A percentile compares a stretch with the other conserved stretches of the same genome.
phyloP scores from a whole-genome alignment of 2,888 invertebrate species.

The Dolichopus griseipennis region DNA sequence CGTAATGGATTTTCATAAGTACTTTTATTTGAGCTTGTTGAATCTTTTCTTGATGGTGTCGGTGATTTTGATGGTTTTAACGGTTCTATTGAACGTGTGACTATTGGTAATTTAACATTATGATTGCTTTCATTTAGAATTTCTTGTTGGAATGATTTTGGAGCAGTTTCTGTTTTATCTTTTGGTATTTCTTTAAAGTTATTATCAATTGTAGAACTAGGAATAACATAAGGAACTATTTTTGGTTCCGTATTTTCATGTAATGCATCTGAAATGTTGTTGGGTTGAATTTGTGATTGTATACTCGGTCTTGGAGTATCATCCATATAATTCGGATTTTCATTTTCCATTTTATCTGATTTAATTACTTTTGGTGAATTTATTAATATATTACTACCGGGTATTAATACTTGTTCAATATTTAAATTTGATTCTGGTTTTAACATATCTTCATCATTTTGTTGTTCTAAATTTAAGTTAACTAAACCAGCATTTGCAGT shows the following conservation, averaged over 20 bases:
- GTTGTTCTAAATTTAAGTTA: background rate
- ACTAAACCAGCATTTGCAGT: background rate
- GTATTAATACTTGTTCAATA: background rate
- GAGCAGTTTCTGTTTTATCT: too few species aligned
- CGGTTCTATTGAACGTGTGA: background rate
- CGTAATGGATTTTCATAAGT: constrained; percentile 28
- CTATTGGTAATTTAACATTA: background rate
- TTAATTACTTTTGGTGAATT: background rate
- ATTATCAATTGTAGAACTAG: background rate
- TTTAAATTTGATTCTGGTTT: background rate
- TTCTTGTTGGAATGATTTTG: background rate
- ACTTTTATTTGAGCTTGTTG: constrained; percentile 11
- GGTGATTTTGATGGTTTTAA: background rate
- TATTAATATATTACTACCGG: background rate
- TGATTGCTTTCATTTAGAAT: background rate
- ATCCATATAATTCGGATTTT: background rate
- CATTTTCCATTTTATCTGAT: background rate
- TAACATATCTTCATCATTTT: background rate
- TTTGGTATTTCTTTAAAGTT: too few species aligned
- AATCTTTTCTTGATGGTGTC: constrained; percentile 20
- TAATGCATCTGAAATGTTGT: too few species aligned
- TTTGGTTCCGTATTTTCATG: background rate
- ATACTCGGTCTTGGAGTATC: background rate
- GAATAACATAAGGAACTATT: background rate
- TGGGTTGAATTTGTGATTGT: background rate